Evolutionary conservation across 2,888 invertebrate species (phyloP).

Genomic region (Sarcophaga subvicina): DNA sequence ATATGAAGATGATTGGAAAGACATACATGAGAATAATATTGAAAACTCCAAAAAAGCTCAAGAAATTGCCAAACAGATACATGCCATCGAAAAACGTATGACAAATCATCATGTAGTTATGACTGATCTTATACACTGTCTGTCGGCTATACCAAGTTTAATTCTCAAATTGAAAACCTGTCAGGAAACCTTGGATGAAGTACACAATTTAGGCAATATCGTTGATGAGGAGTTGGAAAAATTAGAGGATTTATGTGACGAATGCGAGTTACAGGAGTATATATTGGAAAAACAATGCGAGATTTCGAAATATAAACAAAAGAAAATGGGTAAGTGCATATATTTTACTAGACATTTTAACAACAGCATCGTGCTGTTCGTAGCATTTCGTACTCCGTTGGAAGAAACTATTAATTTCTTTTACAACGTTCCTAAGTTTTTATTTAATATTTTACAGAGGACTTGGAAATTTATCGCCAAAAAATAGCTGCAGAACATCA

Average conservation of each 20-base stretch:
- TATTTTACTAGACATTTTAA: too few species aligned
- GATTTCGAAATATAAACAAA: slow-evolving; percentile 85
- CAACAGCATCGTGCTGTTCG: too few species aligned
- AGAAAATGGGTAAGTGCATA: slow-evolving; percentile 83
- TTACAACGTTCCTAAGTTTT: neutral
- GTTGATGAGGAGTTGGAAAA: slow-evolving; percentile 84
- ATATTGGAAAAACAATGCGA: slow-evolving; percentile 86
- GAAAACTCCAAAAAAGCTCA: slow-evolving; percentile 84
- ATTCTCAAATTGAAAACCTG: slow-evolving; percentile 80
- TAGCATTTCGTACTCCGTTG: too few species aligned
- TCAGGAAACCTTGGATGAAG: slow-evolving; percentile 79
- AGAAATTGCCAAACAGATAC: slow-evolving; percentile 82
- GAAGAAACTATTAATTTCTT: too few species aligned
- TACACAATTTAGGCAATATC: slow-evolving; percentile 83
- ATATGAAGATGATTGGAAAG: slow-evolving; percentile 86
- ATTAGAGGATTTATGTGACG: slow-evolving; percentile 86
- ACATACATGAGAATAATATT: slow-evolving; percentile 85
- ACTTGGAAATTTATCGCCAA: slow-evolving; percentile 81
- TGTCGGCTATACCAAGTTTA: slow-evolving; percentile 78
- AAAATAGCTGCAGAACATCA: slow-evolving; percentile 84
- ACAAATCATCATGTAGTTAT: slow-evolving; percentile 74
- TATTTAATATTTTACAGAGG: slow-evolving; percentile 72
- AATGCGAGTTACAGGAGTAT: slow-evolving; percentile 85
- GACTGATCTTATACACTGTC: slow-evolving; percentile 76
- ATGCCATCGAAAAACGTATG: slow-evolving; percentile 78